A percentile compares a stretch with the other conserved stretches of the same genome.
These are phyloP conservation scores for Clusia tigrina DNA, from an alignment of 2,888 invertebrate genomes.

Conservation along the genomic window DNA sequence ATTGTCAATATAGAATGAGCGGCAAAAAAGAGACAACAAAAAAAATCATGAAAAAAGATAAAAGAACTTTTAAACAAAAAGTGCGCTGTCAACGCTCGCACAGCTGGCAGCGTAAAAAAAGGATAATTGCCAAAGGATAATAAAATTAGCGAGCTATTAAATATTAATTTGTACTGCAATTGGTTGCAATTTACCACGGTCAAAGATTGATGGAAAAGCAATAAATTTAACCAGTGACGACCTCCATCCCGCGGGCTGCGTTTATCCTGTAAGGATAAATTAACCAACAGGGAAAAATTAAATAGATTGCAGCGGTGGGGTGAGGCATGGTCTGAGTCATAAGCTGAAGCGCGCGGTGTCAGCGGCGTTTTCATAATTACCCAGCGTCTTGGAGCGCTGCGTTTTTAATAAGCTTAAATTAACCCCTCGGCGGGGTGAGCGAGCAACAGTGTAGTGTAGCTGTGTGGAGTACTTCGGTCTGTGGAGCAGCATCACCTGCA, in stretches of 20 bases:
- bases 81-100: too few relatives aligned
- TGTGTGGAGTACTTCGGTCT: background rate
- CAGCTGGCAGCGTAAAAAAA: background rate
- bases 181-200: background rate
- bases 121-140: constrained; percentile 2
- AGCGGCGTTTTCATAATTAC: constrained; percentile 3
- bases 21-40: too few relatives aligned
- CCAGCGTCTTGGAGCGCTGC: background rate
- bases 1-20: too few relatives aligned
- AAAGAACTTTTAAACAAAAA: too few relatives aligned
- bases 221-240: background rate
- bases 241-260: background rate
- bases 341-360: background rate
- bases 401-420: constrained; percentile 9
- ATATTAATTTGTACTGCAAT: constrained; percentile 20
- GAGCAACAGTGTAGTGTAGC: too few relatives aligned
- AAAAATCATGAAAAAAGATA: too few relatives aligned
- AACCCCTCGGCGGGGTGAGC: background rate
- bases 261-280: background rate
- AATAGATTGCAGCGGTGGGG: background rate
- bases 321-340: background rate
- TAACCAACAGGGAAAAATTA: background rate
- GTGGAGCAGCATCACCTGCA: background rate
- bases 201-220: background rate
- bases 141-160: constrained; percentile 31